Percentiles rank a stretch among this genome's conserved stretches.
phyloP scores from a whole-genome alignment of 2,888 invertebrate species.

The Andricus curvator region DNA sequence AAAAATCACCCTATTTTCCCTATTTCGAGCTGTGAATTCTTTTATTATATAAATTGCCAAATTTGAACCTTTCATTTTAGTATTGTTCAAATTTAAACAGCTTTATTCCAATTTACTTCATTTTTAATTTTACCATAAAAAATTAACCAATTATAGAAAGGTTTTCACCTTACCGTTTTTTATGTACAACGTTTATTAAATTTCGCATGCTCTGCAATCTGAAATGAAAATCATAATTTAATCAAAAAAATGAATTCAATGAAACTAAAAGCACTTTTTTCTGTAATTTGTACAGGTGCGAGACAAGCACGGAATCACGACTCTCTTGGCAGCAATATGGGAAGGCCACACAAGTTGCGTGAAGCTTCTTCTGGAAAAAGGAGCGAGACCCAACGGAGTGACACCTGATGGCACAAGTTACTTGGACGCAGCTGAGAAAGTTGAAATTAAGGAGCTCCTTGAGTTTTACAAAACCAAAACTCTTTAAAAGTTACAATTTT shows the following conservation, averaged over 20 bases:
- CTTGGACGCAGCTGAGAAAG: slow-evolving; percentile 93
- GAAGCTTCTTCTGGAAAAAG: slow-evolving; percentile 90
- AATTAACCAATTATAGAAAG: too few relatives aligned
- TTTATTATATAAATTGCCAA: too few relatives aligned
- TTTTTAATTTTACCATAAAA: too few relatives aligned
- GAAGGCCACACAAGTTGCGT: slow-evolving; percentile 97
- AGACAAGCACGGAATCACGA: slow-evolving; percentile 97
- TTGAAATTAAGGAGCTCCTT: slow-evolving; percentile 90
- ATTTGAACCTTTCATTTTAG: too few relatives aligned
- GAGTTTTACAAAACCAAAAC: slow-evolving; percentile 69
- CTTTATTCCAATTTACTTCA: too few relatives aligned
- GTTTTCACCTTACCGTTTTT: not conserved
- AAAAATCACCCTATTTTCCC: too few relatives aligned
- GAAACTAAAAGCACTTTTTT: not conserved
- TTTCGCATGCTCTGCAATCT: not conserved
- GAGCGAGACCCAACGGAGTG: slow-evolving; percentile 83
- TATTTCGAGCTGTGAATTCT: too few relatives aligned
- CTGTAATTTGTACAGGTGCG: slow-evolving; percentile 82
- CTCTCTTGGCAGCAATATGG: slow-evolving; percentile 96
- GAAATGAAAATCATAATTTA: slow-evolving; percentile 1
- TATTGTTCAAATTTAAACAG: too few relatives aligned
- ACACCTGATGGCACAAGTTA: slow-evolving; percentile 94
- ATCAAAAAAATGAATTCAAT: not conserved
- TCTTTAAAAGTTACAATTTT: slow-evolving; percentile 65
- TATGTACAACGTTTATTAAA: not conserved